Evolutionary conservation across 2,888 invertebrate species (phyloP), one percentile per base, ranked within the genome.

Genomic region (Bombylius discolor): DNA sequence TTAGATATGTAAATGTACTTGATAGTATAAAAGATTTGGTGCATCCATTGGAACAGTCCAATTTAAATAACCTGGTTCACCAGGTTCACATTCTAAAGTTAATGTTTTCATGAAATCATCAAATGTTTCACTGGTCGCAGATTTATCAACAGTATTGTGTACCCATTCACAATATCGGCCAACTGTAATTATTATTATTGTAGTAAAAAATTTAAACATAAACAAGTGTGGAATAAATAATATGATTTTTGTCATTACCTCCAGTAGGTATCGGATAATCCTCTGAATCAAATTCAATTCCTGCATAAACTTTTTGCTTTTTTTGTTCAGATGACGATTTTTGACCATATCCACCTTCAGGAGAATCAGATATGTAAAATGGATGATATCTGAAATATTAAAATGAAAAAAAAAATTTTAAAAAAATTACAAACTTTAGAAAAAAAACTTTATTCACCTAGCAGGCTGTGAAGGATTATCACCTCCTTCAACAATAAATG

Each of bases 101-200:
- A 94, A 74, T 0, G 91, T 90, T 62, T 81, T 78, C 74, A 84
- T 81, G 73, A 84, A 93, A 13, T 83, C 83, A 61, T 85, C 83
- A 67, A 93, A 92, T 0, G 87, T 86, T 58, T 83, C 83, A 0
- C 82, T 83, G 53, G 81, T 79, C 4, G 78, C 76, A 4, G 88
- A 83, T 67, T 80, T 83, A 74, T 93, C 92, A 0, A 83, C 76
- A 0, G 83, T 83, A 67, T 83, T 85, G 74, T 90, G 90, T 0
- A 81, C 80, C 87, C 89, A 93, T 69, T 92, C 90, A 71, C 93
- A 93, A 69, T 89, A 89, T 9, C 89, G 82, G 3, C 92, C 92
- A 52, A 82, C 87, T 85, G 67, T 23, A 23, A 23, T 23, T 23
- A 23, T 23, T 23, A 53, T 36, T 32, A 36, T 3, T 34, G 14